These are phyloP conservation scores for Brachypodius melanocephalos DNA, from an alignment of 2,113 vertebrate genomes.

Conservation along the genomic window DNA sequence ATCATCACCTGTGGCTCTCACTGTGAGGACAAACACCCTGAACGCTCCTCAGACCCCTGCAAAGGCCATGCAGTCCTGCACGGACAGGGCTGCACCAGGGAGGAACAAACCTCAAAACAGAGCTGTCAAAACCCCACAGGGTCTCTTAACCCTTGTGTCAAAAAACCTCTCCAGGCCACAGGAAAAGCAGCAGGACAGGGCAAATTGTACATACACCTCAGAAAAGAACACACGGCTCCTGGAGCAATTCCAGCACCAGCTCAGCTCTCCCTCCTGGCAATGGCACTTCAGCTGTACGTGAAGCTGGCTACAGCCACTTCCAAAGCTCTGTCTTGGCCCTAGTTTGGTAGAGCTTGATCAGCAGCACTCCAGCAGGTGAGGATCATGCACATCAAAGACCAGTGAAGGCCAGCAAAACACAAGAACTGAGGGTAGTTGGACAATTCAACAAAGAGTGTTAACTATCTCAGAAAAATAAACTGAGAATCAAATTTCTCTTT, in stretches of 20 bases:
- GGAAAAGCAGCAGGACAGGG: background rate
- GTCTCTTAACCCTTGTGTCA: background rate
- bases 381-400: background rate
- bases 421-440: background rate
- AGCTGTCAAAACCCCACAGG: background rate
- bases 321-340: background rate
- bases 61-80: background rate
- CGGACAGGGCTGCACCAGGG: background rate
- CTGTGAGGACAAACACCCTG: background rate
- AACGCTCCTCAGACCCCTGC: background rate
- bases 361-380: background rate
- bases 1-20: background rate
- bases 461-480: background rate
- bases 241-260: background rate
- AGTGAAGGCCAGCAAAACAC: background rate
- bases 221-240: background rate
- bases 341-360: background rate
- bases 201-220: rapidly evolving
- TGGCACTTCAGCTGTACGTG: background rate
- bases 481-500: background rate
- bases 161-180: background rate
- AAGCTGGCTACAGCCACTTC: background rate
- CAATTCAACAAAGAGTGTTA: background rate
- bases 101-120: background rate
- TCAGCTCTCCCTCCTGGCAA: background rate